phyloP scores from a whole-genome alignment of 2,888 invertebrate genomes.

The Hyposoter dolosus region DNA sequence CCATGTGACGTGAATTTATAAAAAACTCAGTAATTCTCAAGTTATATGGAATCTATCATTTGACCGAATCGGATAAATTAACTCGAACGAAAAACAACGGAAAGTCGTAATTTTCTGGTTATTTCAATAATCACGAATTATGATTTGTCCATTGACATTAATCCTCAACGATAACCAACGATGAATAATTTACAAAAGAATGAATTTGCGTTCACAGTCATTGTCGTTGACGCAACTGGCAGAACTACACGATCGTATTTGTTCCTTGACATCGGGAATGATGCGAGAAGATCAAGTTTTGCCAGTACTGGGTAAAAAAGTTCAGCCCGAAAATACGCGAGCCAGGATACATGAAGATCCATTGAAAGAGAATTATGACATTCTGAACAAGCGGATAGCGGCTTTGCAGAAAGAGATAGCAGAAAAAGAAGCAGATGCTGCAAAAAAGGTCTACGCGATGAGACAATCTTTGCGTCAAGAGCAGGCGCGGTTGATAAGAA shows the following conservation, averaged over 20 bases:
- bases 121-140: background rate
- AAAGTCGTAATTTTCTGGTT: background rate
- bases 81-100: background rate
- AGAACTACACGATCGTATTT: constrained; percentile 80
- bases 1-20: background rate
- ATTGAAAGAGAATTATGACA: constrained; percentile 72
- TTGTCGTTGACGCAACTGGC: constrained; percentile 79
- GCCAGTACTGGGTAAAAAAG: constrained; percentile 25
- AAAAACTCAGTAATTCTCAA: background rate
- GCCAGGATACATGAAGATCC: constrained; percentile 45
- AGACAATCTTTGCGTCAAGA: constrained; percentile 75
- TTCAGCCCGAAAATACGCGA: background rate
- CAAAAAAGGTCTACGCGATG: constrained; percentile 75
- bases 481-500: constrained; percentile 75
- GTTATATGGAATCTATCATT: background rate
- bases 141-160: background rate
- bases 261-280: constrained; percentile 76
- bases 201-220: constrained; percentile 70
- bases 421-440: constrained; percentile 78
- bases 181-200: background rate
- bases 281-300: constrained; percentile 71
- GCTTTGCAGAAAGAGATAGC: constrained; percentile 79
- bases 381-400: constrained; percentile 77
- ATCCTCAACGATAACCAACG: background rate
- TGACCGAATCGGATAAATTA: background rate